Evolutionary conservation across 2,888 invertebrate species (phyloP).

Genomic region (Tuberolachnus salignus): DNA sequence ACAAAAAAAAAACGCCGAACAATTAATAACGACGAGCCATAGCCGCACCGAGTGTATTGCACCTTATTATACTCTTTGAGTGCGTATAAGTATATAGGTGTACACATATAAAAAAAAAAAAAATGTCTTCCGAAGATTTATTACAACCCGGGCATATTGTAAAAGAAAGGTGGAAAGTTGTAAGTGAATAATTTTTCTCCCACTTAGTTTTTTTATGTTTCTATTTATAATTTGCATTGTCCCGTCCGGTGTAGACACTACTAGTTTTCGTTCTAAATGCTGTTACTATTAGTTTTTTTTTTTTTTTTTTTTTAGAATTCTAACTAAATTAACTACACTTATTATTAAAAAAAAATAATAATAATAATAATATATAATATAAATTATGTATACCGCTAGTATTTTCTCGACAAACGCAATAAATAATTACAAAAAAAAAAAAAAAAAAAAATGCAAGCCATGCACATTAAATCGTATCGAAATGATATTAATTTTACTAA

Average conservation of each 20-base stretch:
- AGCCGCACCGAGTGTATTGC: too few species aligned
- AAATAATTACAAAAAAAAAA: too few species aligned
- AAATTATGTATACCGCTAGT: too few species aligned
- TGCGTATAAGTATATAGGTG: neutral
- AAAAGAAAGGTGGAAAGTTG: constrained; percentile 98
- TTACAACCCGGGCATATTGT: constrained; percentile 96
- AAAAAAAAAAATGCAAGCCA: too few species aligned
- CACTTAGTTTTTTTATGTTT: constrained; percentile 24
- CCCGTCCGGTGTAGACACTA: neutral
- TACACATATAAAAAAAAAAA: neutral
- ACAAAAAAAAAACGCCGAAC: neutral
- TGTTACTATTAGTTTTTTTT: constrained; percentile 13
- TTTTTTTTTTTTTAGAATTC: neutral
- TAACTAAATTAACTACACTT: neutral
- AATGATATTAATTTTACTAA: neutral
- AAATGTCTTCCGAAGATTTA: constrained; percentile 75
- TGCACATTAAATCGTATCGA: neutral
- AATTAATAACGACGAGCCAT: constrained; percentile 13
- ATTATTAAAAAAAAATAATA: neutral
- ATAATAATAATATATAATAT: too few species aligned
- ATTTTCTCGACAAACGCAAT: too few species aligned
- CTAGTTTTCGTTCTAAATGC: neutral
- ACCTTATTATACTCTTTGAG: too few species aligned
- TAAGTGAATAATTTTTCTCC: constrained; percentile 64
- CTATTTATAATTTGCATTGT: constrained; percentile 37